These are phyloP conservation scores for Aelia acuminata DNA, from an alignment of 2,888 invertebrate species.

Conservation along the genomic window DNA sequence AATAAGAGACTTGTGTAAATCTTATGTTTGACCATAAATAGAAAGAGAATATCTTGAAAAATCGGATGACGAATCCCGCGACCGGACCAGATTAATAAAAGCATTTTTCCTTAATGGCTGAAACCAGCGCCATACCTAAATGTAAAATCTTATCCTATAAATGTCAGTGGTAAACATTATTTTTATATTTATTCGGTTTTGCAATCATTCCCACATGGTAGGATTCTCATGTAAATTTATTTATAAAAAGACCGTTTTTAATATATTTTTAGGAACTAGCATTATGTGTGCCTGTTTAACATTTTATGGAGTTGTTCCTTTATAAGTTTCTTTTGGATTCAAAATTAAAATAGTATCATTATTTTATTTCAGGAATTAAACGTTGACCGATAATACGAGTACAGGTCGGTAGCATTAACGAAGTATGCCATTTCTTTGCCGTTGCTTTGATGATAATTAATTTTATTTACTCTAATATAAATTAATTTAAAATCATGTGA, in stretches of 20 bases:
- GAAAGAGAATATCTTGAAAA: background rate
- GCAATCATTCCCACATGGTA: background rate
- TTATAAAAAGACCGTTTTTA: background rate
- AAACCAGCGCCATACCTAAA: background rate
- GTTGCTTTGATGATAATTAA: no score
- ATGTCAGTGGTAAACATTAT: background rate
- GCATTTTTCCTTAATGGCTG: background rate
- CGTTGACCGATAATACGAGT: no score
- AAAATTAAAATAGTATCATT: no score
- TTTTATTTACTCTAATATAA: no score
- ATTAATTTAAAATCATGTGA: background rate
- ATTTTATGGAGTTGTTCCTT: no score
- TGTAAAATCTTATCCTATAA: background rate
- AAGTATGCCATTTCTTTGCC: no score
- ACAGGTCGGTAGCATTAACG: no score
- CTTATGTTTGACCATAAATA: background rate
- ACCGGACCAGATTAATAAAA: constrained; percentile 13
- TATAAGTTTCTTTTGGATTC: no score
- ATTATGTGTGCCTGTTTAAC: no score
- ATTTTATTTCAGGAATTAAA: no score
- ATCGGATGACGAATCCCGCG: background rate
- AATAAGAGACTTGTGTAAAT: no score
- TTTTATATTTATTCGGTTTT: background rate
- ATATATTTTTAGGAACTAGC: no score
- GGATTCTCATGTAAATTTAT: background rate